Base-by-base conservation (phyloP, 2,113 vertebrate species). In the Rostratula benghalensis region DNA sequence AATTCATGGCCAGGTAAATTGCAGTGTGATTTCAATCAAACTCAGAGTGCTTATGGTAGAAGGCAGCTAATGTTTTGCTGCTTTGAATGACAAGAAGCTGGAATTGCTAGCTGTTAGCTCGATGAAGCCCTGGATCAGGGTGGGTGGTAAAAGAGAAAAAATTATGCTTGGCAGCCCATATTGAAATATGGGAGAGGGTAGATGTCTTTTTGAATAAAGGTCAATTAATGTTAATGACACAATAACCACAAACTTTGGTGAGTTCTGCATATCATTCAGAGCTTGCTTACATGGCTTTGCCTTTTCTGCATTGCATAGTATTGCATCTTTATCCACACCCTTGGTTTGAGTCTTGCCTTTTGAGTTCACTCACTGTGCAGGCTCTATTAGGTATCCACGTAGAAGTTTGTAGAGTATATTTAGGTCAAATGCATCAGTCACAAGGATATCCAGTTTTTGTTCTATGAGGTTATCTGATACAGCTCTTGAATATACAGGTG, bases 351-450 rank as follows among this genome's bases (percentile, higher is more conserved):
- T 23, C 20, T 87, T 64, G 37, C 23, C 9, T 27, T 54, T 37
- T 35, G 21, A 75, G 13, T 46, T 86, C 3, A 0, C 41, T 57
- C 3, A 0, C 13, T 13, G 2, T 43, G 41, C 13, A 25, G 33
- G 16, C 50, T 63, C 16, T 59, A 17, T 14, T 41, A 22, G 18
- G 4, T 90, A 35, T 71, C 86, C 45, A 83, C 71, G 27, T 39
- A 70, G 28, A 79, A 70, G 16, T 45, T 86, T 86, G 43, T 64
- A 18, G 28, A 46, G 14, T 64, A 0, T 64, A 5, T 60, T 80
- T 68, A 51, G 30, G 11, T 74, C 21, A 81, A 81, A 33, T 35
- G 9, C 9, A 9, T 51, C 53, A 54, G 18, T 81, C 45, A 60
- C 30, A 37, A 11, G 10, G 24, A 10, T 2, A 6, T 73, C 11